Evolutionary conservation across 2,888 invertebrate species (phyloP).

Genomic region (Agriotes lineatus): DNA sequence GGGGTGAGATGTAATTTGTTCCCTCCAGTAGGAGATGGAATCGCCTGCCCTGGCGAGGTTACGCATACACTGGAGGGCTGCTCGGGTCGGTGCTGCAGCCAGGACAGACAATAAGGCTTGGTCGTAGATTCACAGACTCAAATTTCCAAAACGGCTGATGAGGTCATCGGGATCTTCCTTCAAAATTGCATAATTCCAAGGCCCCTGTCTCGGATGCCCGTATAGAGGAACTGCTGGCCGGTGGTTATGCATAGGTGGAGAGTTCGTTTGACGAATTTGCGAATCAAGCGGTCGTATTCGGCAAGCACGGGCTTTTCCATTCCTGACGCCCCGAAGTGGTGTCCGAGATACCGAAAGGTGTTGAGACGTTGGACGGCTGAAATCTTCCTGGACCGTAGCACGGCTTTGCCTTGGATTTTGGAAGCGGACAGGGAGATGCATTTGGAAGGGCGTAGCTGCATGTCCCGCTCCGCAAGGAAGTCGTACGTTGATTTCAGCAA

Average conservation of each 20-base stretch:
- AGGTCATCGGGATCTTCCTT: background rate
- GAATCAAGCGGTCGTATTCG: slow-evolving; percentile 56
- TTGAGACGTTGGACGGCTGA: background rate
- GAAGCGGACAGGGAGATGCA: too few relatives aligned
- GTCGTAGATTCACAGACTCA: background rate
- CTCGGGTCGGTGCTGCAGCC: background rate
- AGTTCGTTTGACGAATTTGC: slow-evolving; percentile 50
- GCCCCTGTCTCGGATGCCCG: background rate
- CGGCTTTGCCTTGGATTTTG: too few relatives aligned
- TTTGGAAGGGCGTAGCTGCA: slow-evolving; percentile 43
- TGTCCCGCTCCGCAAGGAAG: slow-evolving; percentile 47
- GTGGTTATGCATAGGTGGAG: slow-evolving; percentile 53
- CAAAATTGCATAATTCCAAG: background rate
- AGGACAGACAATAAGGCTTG: background rate
- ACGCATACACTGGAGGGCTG: background rate
- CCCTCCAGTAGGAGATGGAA: background rate
- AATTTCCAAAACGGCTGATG: background rate
- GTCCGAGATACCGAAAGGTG: too few relatives aligned
- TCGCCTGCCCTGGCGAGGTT: background rate
- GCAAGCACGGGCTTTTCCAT: slow-evolving; percentile 58
- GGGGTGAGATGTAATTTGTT: background rate
- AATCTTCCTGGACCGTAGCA: slow-evolving; percentile 4
- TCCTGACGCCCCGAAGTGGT: slow-evolving; percentile 61
- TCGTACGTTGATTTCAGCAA: slow-evolving; percentile 41
- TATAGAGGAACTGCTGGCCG: slow-evolving; percentile 38